phyloP scores from a whole-genome alignment of 1,140 invertebrate species.

The Dreissena polymorpha region DNA sequence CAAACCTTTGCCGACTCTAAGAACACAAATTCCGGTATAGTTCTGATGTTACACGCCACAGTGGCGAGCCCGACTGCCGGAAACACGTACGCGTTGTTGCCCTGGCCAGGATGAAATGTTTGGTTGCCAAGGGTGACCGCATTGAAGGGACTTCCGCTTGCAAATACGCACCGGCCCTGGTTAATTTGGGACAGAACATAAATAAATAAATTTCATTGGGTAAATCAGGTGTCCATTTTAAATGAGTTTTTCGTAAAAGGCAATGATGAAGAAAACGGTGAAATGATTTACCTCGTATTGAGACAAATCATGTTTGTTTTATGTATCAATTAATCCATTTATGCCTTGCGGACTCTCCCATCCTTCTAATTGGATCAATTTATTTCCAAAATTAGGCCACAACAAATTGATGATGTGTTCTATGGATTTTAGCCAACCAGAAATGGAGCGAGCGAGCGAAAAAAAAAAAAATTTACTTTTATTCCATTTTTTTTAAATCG shows the following conservation, averaged over 20 bases:
- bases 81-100: constrained; percentile 80
- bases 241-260: not conserved
- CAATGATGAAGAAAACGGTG: not conserved
- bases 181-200: constrained; percentile 53
- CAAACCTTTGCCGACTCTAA: constrained; percentile 75
- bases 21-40: constrained; percentile 77
- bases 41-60: constrained; percentile 74
- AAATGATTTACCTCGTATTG: too few species aligned
- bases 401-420: too few species aligned
- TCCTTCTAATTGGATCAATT: too few species aligned
- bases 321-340: too few species aligned
- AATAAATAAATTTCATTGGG: not conserved
- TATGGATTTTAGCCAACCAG: too few species aligned
- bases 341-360: too few species aligned
- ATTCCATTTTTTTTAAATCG: too few species aligned
- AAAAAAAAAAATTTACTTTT: too few species aligned
- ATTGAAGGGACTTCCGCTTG: constrained; percentile 78
- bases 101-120: constrained; percentile 76
- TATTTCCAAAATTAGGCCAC: too few species aligned
- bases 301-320: too few species aligned
- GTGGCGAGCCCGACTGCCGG: constrained; percentile 78
- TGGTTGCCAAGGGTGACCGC: constrained; percentile 71
- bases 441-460: too few species aligned
- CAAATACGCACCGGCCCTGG: constrained; percentile 76
- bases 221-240: not conserved